Conservation (phyloP, 2,888 invertebrate genomes). For the Ethmia dodecea region DNA sequence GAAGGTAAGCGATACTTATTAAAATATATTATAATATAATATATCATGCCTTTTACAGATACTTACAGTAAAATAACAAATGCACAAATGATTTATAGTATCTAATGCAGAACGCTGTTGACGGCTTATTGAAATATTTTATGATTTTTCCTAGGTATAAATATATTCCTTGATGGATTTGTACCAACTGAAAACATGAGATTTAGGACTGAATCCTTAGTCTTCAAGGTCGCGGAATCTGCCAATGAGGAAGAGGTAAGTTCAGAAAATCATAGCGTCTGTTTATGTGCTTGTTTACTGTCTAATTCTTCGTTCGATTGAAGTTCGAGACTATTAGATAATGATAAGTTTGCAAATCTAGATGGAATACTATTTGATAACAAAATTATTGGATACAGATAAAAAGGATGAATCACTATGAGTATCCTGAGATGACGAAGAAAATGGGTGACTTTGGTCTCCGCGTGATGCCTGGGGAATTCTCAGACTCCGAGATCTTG, state of each 20-base stretch:
- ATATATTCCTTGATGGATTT: conserved; percentile 99
- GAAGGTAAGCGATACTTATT: conserved; percentile 87
- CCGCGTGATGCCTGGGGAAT: conserved; percentile 91
- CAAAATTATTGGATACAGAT: conserved; percentile 62
- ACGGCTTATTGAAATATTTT: neutral
- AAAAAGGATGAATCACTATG: conserved; percentile 97
- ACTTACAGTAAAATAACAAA: no score
- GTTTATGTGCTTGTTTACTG: no score
- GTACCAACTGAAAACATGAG: conserved; percentile 99
- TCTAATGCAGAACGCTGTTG: no score
- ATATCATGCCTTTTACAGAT: no score
- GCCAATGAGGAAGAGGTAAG: conserved; percentile 95
- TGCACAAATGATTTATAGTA: no score
- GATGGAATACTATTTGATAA: neutral
- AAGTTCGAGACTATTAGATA: no score
- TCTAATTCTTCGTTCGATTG: no score
- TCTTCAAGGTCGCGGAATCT: conserved; percentile 99
- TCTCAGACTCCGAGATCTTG: conserved; percentile 99
- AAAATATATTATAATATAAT: neutral
- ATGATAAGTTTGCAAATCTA: no score
- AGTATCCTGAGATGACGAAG: conserved; percentile 95
- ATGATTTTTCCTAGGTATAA: conserved; percentile 82
- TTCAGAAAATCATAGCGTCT: no score
- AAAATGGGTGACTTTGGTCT: conserved; percentile 88
- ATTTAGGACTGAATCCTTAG: conserved; percentile 97